phyloP scores from a whole-genome alignment of 2,797 vertebrate genomes.

The Mionectes olivaceus region DNA sequence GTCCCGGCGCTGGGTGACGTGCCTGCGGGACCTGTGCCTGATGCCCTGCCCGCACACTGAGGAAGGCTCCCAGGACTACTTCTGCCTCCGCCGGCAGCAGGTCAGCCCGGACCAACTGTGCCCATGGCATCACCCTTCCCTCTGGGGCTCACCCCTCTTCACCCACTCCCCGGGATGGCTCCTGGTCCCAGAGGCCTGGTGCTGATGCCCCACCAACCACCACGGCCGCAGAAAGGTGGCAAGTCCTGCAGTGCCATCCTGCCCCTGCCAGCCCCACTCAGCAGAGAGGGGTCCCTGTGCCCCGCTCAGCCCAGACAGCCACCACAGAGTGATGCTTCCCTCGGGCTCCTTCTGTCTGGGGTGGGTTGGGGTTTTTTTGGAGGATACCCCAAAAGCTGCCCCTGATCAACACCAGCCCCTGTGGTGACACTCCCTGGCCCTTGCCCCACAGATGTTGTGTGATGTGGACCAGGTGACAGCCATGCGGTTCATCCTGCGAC shows the following conservation, averaged over 20 bases:
- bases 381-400: not conserved
- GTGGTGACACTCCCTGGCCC: not conserved
- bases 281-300: not conserved
- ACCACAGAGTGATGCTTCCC: fast-evolving
- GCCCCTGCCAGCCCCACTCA: not conserved
- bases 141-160: not conserved
- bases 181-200: fast-evolving
- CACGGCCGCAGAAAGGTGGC: fast-evolving
- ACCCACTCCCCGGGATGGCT: fast-evolving
- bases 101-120: slow-evolving; percentile 29
- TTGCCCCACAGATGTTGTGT: slow-evolving; percentile 85
- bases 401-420: not conserved
- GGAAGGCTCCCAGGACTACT: slow-evolving; percentile 91
- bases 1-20: slow-evolving; percentile 86
- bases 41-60: slow-evolving; percentile 94
- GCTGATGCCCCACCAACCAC: not conserved
- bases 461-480: slow-evolving; percentile 84
- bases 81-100: slow-evolving; percentile 87
- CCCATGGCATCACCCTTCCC: fast-evolving
- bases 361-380: not conserved
- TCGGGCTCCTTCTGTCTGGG: not conserved
- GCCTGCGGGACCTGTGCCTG: slow-evolving; percentile 84
- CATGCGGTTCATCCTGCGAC: slow-evolving; percentile 89
- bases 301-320: not conserved
- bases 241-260: fast-evolving